phyloP scores from a whole-genome alignment of 2,113 vertebrate genomes.

The Psettodes erumei region DNA sequence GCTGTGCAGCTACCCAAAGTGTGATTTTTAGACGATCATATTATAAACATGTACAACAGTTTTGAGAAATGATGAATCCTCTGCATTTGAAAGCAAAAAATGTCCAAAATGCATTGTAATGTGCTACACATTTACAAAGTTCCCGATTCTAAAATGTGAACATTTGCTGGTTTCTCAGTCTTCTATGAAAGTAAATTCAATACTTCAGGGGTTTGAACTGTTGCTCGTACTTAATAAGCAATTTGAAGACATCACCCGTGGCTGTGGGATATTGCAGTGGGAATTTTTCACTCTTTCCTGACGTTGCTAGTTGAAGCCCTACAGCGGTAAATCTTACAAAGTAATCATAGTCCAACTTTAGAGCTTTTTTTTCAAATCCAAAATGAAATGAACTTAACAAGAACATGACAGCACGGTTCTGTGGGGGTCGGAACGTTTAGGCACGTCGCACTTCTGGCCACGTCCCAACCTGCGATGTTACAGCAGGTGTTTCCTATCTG shows the following conservation, averaged over 20 bases:
- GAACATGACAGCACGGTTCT: not conserved
- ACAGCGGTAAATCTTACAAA: not conserved
- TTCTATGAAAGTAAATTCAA: not conserved
- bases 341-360: not conserved
- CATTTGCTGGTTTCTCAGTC: not conserved
- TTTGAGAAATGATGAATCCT: too few species aligned
- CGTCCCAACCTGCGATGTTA: constrained; percentile 6
- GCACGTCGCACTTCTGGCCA: constrained; percentile 4
- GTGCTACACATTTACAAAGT: not conserved
- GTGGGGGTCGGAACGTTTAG: not conserved
- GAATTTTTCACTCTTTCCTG: not conserved
- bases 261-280: not conserved
- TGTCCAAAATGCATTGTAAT: too few species aligned
- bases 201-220: not conserved
- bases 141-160: too few species aligned
- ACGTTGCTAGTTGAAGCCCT: not conserved
- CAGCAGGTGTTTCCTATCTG: constrained; percentile 31
- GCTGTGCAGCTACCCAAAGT: not conserved
- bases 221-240: not conserved
- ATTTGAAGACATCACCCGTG: not conserved
- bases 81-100: too few species aligned
- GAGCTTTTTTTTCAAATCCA: not conserved
- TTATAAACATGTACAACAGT: too few species aligned
- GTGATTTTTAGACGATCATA: too few species aligned
- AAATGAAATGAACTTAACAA: not conserved